Evolutionary conservation across 2,113 vertebrate species (phyloP).

Genomic region (Syrrhaptes paradoxus): DNA sequence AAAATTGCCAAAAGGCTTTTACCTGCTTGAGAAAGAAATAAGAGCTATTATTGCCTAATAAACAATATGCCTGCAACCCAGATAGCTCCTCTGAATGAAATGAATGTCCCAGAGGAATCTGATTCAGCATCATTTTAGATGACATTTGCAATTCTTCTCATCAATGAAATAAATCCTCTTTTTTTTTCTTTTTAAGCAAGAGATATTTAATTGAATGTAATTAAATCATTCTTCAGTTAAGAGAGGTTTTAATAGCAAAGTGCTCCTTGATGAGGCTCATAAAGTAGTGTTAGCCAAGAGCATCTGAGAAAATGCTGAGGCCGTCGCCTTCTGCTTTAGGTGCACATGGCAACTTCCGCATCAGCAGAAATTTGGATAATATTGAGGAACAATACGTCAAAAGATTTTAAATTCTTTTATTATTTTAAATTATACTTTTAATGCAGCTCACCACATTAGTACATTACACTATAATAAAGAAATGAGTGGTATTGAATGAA

Average conservation of each 20-base stretch:
- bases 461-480: not conserved
- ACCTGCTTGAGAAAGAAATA: constrained; percentile 31
- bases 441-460: too few relatives aligned
- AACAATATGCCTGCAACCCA: not conserved
- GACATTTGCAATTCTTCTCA: not conserved
- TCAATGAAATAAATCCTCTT: not conserved
- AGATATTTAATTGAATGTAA: constrained; percentile 4
- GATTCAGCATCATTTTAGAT: constrained; percentile 1
- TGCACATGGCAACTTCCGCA: not conserved
- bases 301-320: not conserved
- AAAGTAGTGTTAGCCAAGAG: not conserved
- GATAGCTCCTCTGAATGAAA: not conserved
- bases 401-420: not conserved
- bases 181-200: not conserved
- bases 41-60: constrained; percentile 35
- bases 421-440: not conserved
- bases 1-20: constrained; percentile 22
- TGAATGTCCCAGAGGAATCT: not conserved
- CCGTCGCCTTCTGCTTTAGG: not conserved
- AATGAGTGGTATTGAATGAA: not conserved
- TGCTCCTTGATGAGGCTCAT: not conserved
- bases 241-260: not conserved
- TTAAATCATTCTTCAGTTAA: constrained; percentile 31
- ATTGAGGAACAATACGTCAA: not conserved
- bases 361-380: not conserved